phyloP scores from a whole-genome alignment of 2,113 vertebrate genomes.

The Ceratotherium simum region DNA sequence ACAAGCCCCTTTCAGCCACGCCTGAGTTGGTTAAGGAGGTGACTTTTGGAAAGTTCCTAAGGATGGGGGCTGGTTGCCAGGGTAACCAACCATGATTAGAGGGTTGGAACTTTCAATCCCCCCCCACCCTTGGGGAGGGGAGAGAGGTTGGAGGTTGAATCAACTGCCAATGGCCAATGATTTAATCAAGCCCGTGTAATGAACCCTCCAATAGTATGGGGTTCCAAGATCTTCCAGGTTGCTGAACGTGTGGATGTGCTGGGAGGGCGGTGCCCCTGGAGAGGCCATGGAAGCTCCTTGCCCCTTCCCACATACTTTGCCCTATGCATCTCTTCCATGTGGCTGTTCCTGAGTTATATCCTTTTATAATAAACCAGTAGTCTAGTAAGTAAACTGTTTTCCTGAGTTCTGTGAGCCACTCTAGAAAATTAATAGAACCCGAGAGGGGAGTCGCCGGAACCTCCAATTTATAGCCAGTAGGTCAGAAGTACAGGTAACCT shows the following conservation, averaged over 20 bases:
- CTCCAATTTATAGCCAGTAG: not conserved
- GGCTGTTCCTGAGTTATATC: not conserved
- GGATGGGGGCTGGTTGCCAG: not conserved
- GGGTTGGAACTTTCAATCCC: not conserved
- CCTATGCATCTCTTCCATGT: not conserved
- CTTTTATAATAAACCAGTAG: not conserved
- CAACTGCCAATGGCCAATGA: not conserved
- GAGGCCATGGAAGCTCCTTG: not conserved
- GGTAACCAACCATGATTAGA: not conserved
- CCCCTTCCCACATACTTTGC: not conserved
- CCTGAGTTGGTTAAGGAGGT: not conserved
- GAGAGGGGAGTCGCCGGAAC: not conserved
- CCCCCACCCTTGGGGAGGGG: not conserved
- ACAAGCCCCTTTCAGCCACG: not conserved
- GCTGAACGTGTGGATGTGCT: not conserved
- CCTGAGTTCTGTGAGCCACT: not conserved
- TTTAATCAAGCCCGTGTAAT: not conserved
- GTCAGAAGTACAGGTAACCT: not conserved
- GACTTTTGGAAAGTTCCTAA: not conserved
- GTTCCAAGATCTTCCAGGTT: not conserved
- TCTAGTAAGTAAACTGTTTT: not conserved
- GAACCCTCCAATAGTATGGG: not conserved
- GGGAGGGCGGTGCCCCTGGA: not conserved
- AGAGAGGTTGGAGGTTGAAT: not conserved
- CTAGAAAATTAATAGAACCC: not conserved